phyloP scores from a whole-genome alignment of 2,888 invertebrate species.

The Adineta ricciae region DNA sequence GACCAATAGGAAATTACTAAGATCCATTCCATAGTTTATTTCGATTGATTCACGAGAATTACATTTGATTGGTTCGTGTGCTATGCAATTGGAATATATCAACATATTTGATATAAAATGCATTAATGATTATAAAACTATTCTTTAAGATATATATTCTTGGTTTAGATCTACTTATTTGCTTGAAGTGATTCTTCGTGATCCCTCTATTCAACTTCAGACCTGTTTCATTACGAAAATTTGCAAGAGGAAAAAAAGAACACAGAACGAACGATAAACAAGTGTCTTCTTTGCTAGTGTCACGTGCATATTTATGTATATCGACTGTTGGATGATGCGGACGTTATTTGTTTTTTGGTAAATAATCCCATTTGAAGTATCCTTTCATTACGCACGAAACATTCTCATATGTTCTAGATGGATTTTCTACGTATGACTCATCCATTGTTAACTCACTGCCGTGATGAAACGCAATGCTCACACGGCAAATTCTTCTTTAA shows the following conservation, averaged over 20 bases:
- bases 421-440: slow-evolving; percentile 14
- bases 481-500: slow-evolving; percentile 10
- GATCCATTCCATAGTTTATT: neutral
- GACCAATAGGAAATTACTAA: neutral
- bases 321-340: neutral
- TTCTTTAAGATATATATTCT: neutral
- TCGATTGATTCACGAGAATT: neutral
- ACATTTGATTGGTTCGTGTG: neutral
- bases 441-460: neutral
- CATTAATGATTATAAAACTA: neutral
- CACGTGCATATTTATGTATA: neutral
- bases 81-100: neutral
- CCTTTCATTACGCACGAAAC: neutral
- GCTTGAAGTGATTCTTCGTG: neutral
- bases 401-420: slow-evolving; percentile 14
- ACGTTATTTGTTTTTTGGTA: neutral
- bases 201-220: neutral
- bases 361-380: neutral
- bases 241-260: neutral
- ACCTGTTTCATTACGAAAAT: neutral
- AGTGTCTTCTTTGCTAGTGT: neutral
- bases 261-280: neutral
- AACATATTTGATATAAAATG: neutral
- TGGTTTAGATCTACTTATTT: neutral
- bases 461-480: slow-evolving; percentile 14